A percentile compares a stretch with the other conserved stretches of the same genome.
Conservation (phyloP, 2,113 vertebrate species). For the Zosterops pallidus region DNA sequence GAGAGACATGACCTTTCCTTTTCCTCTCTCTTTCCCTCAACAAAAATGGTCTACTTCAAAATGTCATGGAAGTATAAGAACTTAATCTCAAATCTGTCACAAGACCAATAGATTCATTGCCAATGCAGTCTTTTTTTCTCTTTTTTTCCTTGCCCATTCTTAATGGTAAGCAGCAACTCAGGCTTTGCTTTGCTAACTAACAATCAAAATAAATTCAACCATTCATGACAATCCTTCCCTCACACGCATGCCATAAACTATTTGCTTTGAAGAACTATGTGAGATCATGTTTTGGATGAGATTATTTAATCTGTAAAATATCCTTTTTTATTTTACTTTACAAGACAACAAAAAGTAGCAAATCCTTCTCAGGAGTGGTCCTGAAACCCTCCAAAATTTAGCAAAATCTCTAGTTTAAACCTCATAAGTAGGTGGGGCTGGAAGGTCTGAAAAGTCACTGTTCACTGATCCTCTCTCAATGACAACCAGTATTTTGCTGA, state of each 20-base stretch:
- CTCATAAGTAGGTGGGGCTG: not conserved
- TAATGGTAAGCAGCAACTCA: slow-evolving; percentile 9
- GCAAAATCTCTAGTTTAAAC: not conserved
- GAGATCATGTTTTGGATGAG: not conserved
- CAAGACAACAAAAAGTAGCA: not conserved
- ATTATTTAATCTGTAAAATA: not conserved
- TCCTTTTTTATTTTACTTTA: not conserved
- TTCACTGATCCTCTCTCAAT: not conserved
- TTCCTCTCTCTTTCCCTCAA: slow-evolving; percentile 53
- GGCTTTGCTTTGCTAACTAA: not conserved
- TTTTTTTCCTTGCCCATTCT: not conserved
- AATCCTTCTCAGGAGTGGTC: not conserved
- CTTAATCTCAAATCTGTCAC: slow-evolving; percentile 70
- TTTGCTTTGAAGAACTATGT: not conserved
- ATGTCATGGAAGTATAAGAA: slow-evolving; percentile 69
- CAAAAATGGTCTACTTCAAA: slow-evolving; percentile 72
- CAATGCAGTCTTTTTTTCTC: not conserved
- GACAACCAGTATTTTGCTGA: not conserved
- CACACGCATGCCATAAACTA: not conserved
- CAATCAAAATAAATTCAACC: not conserved
- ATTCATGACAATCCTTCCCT: not conserved
- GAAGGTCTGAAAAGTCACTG: not conserved
- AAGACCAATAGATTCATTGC: slow-evolving; percentile 63
- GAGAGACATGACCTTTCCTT: slow-evolving; percentile 72
- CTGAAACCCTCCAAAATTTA: not conserved